Evolutionary conservation across 2,888 invertebrate species (phyloP).

Genomic region (Venustoraphidia nigricollis): DNA sequence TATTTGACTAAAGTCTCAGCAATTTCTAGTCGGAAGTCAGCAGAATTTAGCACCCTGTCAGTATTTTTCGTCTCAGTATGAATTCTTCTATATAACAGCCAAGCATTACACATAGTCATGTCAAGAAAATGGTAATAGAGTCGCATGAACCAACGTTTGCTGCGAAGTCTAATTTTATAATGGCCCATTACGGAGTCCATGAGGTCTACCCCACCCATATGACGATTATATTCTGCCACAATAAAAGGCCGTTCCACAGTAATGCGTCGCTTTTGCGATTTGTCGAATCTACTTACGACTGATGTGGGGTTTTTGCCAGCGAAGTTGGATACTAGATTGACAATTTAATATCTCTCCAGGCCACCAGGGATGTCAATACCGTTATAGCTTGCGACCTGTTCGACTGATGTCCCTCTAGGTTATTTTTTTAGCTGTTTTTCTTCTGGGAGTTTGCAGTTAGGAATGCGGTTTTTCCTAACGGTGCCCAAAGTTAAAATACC

Average conservation of each 20-base stretch:
- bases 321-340: constrained; percentile 17
- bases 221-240: constrained; percentile 14
- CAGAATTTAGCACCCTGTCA: not conserved
- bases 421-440: constrained; percentile 13
- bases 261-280: constrained; percentile 11
- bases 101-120: constrained; percentile 12
- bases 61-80: not conserved
- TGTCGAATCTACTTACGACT: constrained; percentile 14
- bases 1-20: not conserved
- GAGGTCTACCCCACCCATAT: constrained; percentile 17
- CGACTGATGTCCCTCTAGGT: constrained; percentile 10
- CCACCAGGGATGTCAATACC: constrained; percentile 11
- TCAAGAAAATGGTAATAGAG: constrained; percentile 13
- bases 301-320: constrained; percentile 14
- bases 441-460: constrained; percentile 15
- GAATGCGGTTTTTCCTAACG: constrained; percentile 14
- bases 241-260: constrained; percentile 14
- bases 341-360: constrained; percentile 19
- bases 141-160: constrained; percentile 12
- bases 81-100: constrained; percentile 12
- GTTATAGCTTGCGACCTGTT: constrained; percentile 12
- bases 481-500: constrained; percentile 15
- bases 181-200: constrained; percentile 15
- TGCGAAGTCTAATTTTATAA: constrained; percentile 12
- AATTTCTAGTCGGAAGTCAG: not conserved